These are phyloP conservation scores for Nymphalis c-album DNA, from an alignment of 2,888 invertebrate species.

Conservation along the genomic window DNA sequence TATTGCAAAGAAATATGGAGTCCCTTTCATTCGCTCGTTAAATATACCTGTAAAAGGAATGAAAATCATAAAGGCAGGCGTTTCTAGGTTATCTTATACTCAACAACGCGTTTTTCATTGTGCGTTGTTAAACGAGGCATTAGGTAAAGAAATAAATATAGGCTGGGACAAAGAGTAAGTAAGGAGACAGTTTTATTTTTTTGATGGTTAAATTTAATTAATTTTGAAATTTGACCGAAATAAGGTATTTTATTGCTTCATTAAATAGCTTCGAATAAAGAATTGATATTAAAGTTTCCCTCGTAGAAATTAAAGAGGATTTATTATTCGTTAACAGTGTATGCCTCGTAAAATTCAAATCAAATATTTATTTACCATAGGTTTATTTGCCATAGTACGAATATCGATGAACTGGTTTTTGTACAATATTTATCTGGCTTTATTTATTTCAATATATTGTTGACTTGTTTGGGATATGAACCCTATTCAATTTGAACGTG, in stretches of 20 bases:
- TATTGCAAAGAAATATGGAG: background rate
- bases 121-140: background rate
- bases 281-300: too few species aligned
- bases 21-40: background rate
- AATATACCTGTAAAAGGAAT: background rate
- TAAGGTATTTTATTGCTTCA: too few species aligned
- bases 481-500: background rate
- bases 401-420: too few species aligned
- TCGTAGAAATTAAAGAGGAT: too few species aligned
- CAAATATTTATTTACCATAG: too few species aligned
- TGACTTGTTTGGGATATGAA: background rate
- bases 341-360: too few species aligned
- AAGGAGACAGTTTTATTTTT: background rate
- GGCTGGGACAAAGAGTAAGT: background rate
- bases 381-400: too few species aligned
- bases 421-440: background rate
- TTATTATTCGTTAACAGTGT: too few species aligned
- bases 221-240: too few species aligned
- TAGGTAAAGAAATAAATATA: background rate
- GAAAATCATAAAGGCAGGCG: slow-evolving; percentile 6
- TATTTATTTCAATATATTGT: background rate
- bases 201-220: too few species aligned
- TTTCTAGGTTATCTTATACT: slow-evolving; percentile 2
- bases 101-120: background rate
- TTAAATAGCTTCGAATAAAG: too few species aligned